Conservation (phyloP, 2,113 vertebrate genomes). For the Columba janthina region DNA sequence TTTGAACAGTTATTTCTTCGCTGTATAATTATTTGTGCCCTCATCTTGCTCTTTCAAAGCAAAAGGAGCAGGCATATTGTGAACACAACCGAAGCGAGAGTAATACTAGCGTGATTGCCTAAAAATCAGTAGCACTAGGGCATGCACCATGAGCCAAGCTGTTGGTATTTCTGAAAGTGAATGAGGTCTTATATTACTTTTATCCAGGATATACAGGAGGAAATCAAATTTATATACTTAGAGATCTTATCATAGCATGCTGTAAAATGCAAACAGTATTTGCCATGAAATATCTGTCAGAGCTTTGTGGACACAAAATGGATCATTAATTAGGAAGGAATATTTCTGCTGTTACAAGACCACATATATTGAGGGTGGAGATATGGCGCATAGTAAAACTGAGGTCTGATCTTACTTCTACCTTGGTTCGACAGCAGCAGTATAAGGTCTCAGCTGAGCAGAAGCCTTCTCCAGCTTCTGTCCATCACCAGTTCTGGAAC, state of each 20-base stretch:
- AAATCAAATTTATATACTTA: neutral
- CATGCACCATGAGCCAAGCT: neutral
- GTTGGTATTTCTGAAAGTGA: neutral
- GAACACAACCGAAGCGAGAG: neutral
- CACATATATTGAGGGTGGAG: neutral
- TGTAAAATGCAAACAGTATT: neutral
- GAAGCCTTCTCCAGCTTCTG: neutral
- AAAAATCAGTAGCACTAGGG: neutral
- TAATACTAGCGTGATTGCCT: neutral
- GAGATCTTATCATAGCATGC: neutral
- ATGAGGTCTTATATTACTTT: neutral
- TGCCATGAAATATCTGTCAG: neutral
- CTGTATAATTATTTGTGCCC: neutral
- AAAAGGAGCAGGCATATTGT: neutral
- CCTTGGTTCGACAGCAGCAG: neutral
- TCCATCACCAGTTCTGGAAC: neutral
- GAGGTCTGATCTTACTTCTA: neutral
- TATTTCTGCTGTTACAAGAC: neutral
- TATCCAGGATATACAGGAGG: conserved; percentile 2
- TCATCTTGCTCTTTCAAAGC: neutral
- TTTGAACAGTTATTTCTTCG: neutral
- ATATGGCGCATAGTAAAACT: neutral
- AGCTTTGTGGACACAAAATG: neutral
- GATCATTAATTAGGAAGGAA: conserved; percentile 5
- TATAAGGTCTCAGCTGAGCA: neutral